Base-by-base conservation (phyloP, 2,113 vertebrate species). In the Hemibagrus wyckioides region DNA sequence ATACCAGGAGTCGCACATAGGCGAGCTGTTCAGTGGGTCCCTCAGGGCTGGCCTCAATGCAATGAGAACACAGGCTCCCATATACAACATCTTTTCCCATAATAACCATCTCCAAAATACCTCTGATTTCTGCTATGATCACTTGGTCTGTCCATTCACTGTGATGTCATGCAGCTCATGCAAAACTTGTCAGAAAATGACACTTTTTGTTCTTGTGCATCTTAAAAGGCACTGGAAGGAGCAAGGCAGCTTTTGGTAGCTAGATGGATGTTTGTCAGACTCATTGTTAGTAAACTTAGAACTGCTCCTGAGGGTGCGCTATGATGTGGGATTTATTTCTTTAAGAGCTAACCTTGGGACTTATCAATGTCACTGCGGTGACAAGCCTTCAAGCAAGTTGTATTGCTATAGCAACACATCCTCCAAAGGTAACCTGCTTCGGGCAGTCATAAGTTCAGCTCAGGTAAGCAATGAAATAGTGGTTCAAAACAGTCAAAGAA, bases 1-100 rank as follows among this genome's bases (percentile, higher is more conserved):
- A 87, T 87, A 90, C 82, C 61, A 85, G 83, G 65, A 86, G 87
- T 85, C 86, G 79, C 85, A 88, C 89, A 88, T 75, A 87, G 87
- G 84, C 56, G 50, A 41, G 80, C 84, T 79, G 67, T 73, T 86
- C 75, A 67, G 57, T 41, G 30, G 90, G 39, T 89, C 88, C 88
- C 81, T 76, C 65, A 86, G 88, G 73, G 77, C 88, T 86, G 79
- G 89, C 87, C 85, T 90, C 59, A 30, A 67, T 83, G 86, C 84
- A 65, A 84, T 65, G 79, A 88, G 85, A 88, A 83, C 82, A 23
- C 76, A 81, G 65, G 11, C 57, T 87, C 52, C 85, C 75, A 88
- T 86, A 88, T 86, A 63, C 80, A 75, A 65, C 81, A 77, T 87
- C 85, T 89, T 77, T 63, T 75, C 63, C 80, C 75, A 63, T 84